These are phyloP conservation scores for Philopedon plagiatum DNA, from an alignment of 2,888 invertebrate genomes.

Conservation along the genomic window DNA sequence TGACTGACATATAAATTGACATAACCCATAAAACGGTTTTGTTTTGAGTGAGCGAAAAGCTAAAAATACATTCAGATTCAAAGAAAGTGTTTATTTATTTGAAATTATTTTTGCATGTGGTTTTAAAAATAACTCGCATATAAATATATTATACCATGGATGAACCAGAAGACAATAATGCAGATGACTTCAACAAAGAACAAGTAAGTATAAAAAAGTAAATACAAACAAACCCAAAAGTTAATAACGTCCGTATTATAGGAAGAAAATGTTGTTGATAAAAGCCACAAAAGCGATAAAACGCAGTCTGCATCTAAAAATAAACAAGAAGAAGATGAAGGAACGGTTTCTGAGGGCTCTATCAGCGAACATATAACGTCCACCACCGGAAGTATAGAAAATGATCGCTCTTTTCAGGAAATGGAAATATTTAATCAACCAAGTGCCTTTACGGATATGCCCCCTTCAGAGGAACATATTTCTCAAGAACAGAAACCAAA, in stretches of 20 bases:
- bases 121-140: neutral
- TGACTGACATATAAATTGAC: conserved; percentile 1
- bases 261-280: neutral
- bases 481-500: conserved; percentile 58
- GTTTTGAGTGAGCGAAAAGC: conserved; percentile 17
- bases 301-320: neutral
- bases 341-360: conserved; percentile 31
- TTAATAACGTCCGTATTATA: neutral
- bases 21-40: conserved; percentile 18
- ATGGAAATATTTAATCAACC: conserved; percentile 63
- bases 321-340: conserved; percentile 16
- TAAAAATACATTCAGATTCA: conserved; percentile 6
- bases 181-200: conserved; percentile 16
- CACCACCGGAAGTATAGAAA: conserved; percentile 61
- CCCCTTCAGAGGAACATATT: conserved; percentile 51
- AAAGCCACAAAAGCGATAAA: neutral
- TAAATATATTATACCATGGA: neutral
- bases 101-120: neutral
- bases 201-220: neutral
- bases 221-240: conserved; percentile 8
- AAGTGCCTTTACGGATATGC: conserved; percentile 27
- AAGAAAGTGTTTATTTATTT: neutral
- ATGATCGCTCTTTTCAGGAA: conserved; percentile 67
- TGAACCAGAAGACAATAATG: conserved; percentile 6
- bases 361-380: conserved; percentile 57